Evolutionary conservation across 2,797 vertebrate species (phyloP).

Genomic region (Trachops cirrhosus): DNA sequence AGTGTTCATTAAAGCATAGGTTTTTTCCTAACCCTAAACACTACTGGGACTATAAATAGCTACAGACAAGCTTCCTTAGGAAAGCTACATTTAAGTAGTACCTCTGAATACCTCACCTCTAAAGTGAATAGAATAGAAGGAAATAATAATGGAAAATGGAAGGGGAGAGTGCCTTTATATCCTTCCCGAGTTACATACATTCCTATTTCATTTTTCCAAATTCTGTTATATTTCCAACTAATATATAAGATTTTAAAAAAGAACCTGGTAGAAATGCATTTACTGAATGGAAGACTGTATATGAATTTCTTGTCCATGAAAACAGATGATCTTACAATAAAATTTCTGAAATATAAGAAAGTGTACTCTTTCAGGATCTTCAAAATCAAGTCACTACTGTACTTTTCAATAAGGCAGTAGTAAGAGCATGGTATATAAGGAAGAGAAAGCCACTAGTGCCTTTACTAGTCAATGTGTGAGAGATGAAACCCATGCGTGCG

Average conservation of each 20-base stretch:
- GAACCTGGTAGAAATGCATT: neutral
- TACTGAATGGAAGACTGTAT: neutral
- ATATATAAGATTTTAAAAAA: neutral
- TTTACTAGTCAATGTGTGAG: neutral
- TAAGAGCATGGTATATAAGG: neutral
- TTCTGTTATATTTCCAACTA: neutral
- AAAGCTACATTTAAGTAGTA: constrained; percentile 26
- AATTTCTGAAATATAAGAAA: neutral
- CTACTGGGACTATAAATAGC: constrained; percentile 20
- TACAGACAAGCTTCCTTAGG: neutral
- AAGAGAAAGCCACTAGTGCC: neutral
- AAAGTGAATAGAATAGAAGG: neutral
- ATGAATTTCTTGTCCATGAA: neutral
- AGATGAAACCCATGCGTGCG: neutral
- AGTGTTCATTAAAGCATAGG: constrained; percentile 37
- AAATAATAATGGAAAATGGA: neutral
- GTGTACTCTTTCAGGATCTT: neutral
- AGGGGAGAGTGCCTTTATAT: neutral
- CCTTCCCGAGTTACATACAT: neutral
- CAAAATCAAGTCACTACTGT: neutral
- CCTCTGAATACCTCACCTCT: neutral
- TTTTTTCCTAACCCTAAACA: neutral
- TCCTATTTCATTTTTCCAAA: neutral
- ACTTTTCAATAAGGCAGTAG: neutral
- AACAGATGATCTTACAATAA: neutral